Evolutionary conservation across 2,797 vertebrate genomes (phyloP).

Genomic region (Crenuchus spilurus): DNA sequence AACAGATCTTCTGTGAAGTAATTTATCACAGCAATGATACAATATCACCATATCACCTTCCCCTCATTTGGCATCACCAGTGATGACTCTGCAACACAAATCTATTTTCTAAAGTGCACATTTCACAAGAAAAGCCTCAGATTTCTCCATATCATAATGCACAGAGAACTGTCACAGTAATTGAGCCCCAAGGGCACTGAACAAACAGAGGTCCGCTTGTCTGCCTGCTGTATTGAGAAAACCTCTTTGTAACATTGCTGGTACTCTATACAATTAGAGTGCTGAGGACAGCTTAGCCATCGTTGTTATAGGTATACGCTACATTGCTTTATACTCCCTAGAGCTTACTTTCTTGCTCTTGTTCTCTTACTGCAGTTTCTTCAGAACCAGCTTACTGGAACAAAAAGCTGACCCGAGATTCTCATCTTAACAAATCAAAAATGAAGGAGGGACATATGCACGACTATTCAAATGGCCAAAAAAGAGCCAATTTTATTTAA

Average conservation of each 20-base stretch:
- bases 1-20: no score
- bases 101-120: not conserved
- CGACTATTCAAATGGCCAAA: constrained; percentile 8
- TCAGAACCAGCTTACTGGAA: not conserved
- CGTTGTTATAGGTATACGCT: not conserved
- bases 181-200: not conserved
- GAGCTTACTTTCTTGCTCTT: not conserved
- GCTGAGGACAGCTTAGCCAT: not conserved
- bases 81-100: not conserved
- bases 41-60: not conserved
- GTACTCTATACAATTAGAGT: not conserved
- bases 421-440: not conserved
- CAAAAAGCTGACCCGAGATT: not conserved
- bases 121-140: not conserved
- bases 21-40: not conserved
- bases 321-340: not conserved
- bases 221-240: not conserved
- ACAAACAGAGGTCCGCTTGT: not conserved
- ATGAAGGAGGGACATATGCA: constrained; percentile 1
- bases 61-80: not conserved
- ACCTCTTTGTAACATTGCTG: not conserved
- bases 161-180: not conserved
- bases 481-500: constrained; percentile 5
- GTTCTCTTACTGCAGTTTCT: not conserved
- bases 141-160: not conserved